Percentiles rank a stretch among this genome's conserved stretches.
phyloP scores from a whole-genome alignment of 2,113 vertebrate species.

The Dunckerocampus dactyliophorus region DNA sequence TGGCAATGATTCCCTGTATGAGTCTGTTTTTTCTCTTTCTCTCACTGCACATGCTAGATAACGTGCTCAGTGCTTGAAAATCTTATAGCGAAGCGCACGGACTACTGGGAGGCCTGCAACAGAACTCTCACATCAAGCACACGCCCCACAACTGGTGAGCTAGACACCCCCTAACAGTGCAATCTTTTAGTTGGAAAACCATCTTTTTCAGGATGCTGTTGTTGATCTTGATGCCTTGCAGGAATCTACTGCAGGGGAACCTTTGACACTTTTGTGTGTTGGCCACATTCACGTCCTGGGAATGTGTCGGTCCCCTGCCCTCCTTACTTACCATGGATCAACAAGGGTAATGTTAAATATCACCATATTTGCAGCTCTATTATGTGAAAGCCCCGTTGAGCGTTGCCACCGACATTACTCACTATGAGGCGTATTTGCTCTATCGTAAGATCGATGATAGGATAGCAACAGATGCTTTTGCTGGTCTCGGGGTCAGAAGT shows the following conservation, averaged over 20 bases:
- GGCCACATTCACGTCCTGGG: slow-evolving; percentile 88
- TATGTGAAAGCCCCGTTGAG: no score
- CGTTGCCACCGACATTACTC: no score
- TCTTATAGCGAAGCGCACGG: slow-evolving; percentile 75
- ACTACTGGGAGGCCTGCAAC: slow-evolving; percentile 83
- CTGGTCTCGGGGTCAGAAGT: neutral
- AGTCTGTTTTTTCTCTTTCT: neutral
- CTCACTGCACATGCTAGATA: slow-evolving; percentile 61
- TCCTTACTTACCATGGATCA: slow-evolving; percentile 83
- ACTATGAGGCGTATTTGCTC: neutral
- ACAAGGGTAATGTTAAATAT: slow-evolving; percentile 67
- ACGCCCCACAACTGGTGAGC: slow-evolving; percentile 68
- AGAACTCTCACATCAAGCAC: slow-evolving; percentile 62
- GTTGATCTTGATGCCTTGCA: slow-evolving; percentile 48
- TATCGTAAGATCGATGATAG: slow-evolving; percentile 1
- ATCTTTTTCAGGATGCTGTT: no score
- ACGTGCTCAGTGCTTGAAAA: slow-evolving; percentile 78
- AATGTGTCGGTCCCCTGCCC: slow-evolving; percentile 90
- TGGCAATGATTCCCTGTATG: neutral
- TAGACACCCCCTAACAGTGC: neutral
- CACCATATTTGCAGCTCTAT: no score
- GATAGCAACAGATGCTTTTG: neutral
- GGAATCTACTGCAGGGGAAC: slow-evolving; percentile 84
- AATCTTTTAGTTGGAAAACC: no score
- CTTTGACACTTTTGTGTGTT: slow-evolving; percentile 85